These are phyloP conservation scores for Eulithis prunata DNA, from an alignment of 2,888 invertebrate species.

Conservation along the genomic window DNA sequence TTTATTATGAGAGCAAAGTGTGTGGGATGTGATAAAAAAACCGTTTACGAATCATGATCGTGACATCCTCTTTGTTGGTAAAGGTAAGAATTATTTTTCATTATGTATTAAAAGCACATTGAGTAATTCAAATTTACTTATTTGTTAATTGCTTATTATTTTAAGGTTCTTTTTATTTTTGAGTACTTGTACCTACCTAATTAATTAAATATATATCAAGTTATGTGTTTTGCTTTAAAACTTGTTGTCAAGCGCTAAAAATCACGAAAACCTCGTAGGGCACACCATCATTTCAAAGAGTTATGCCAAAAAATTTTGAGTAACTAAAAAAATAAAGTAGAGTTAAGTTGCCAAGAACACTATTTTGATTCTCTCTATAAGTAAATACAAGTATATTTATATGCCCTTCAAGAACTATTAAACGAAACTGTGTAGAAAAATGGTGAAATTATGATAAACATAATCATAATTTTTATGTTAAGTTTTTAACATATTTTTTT, in stretches of 20 bases:
- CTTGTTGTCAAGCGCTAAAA: not conserved
- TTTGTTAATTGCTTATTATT: not conserved
- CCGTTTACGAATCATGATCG: constrained; percentile 34
- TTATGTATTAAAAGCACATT: not conserved
- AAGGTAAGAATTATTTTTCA: constrained; percentile 33
- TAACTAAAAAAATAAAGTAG: too few species aligned
- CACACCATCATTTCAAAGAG: not conserved
- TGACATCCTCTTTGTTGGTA: constrained; percentile 29
- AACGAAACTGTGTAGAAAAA: too few species aligned
- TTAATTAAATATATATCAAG: not conserved
- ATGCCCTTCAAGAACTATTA: too few species aligned
- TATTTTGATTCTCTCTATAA: too few species aligned
- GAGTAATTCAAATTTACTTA: not conserved
- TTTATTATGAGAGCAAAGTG: constrained; percentile 36
- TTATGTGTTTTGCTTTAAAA: not conserved
- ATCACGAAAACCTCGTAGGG: not conserved
- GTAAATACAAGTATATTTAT: too few species aligned
- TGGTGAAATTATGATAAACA: too few species aligned
- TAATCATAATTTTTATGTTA: too few species aligned
- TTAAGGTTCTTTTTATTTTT: not conserved
- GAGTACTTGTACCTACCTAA: too few species aligned
- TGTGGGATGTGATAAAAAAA: constrained; percentile 21
- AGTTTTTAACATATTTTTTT: too few species aligned
- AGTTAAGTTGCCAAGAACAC: too few species aligned
- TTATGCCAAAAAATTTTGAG: not conserved